Evolutionary conservation across 2,888 invertebrate species (phyloP), one percentile per base, ranked within the genome.

Genomic region (Melanostoma mellinum): DNA sequence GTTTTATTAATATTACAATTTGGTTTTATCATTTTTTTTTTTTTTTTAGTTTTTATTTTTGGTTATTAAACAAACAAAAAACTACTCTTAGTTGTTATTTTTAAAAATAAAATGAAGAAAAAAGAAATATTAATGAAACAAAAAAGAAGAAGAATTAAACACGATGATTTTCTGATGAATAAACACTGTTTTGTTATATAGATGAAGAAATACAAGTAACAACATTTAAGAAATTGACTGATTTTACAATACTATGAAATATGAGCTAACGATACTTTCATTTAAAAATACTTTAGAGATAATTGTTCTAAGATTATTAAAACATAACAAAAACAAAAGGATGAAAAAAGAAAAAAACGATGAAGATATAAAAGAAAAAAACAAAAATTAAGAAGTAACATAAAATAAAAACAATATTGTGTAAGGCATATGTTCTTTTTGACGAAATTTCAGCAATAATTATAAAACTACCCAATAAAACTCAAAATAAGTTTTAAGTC

Each of bases 161-260:
- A 20, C 20, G 20, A 20, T 82, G 55, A 82, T 81, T 73, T 69
- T 84, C 61, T 81, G 55, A 20, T 20, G 20, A 77, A 77, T 58
- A 80, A 72, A 67, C 61, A 52, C 42, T 71, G 68, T 78, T 79
- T 79, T 78, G 78, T 78, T 79, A 78, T 79, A 63, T 79, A 79
- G 53, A 67, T 53, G 53, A 69, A 84, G 86, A 61, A 86, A 86
- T 82, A 87, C 81, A 86, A 85, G 82, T 74, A 86, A 82, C 77
- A 85, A 82, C 72, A 79, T 79, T 77, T 79, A 79, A 85, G 80
- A 86, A 86, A 86, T 86, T 86, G 84, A 86, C 82, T 85, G 85
- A 86, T 86, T 86, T 86, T 86, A 86, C 63, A 85, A 85, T 80
- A 80, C 76, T 85, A 80, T 80, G 74, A 84, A 75, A 86, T 85